Evolutionary conservation across 2,888 invertebrate genomes (phyloP).

Genomic region (Melinopterus prodromus): DNA sequence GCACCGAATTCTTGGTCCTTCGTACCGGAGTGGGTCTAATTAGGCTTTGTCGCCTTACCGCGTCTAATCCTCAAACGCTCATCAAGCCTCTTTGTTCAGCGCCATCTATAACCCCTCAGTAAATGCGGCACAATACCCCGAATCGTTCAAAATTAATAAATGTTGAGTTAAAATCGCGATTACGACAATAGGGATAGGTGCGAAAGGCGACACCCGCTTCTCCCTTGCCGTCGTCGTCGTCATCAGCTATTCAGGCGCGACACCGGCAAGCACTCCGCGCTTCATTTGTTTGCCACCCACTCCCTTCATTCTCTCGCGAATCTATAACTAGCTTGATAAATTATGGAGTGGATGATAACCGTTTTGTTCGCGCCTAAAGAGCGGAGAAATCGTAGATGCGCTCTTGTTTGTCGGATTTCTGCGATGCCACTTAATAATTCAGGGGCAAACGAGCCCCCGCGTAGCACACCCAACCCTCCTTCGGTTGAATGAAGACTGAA

Average conservation of each 20-base stretch:
- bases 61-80: neutral
- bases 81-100: conserved; percentile 22
- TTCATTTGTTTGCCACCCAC: conserved; percentile 4
- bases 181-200: neutral
- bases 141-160: conserved; percentile 20
- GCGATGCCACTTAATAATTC: neutral
- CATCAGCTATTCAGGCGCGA: neutral
- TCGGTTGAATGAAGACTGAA: neutral
- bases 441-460: neutral
- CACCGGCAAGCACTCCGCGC: neutral
- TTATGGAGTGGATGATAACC: neutral
- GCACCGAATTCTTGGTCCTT: neutral
- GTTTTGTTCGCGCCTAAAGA: conserved; percentile 4
- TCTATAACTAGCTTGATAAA: conserved; percentile 4
- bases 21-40: neutral
- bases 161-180: conserved; percentile 21
- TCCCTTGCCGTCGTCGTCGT: neutral
- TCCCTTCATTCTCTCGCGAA: neutral
- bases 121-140: conserved; percentile 9
- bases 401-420: conserved; percentile 4
- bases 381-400: neutral
- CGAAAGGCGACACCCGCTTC: neutral
- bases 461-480: neutral
- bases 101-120: conserved; percentile 19
- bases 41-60: neutral